Conservation (phyloP, 2,113 vertebrate species). For the Egretta garzetta region DNA sequence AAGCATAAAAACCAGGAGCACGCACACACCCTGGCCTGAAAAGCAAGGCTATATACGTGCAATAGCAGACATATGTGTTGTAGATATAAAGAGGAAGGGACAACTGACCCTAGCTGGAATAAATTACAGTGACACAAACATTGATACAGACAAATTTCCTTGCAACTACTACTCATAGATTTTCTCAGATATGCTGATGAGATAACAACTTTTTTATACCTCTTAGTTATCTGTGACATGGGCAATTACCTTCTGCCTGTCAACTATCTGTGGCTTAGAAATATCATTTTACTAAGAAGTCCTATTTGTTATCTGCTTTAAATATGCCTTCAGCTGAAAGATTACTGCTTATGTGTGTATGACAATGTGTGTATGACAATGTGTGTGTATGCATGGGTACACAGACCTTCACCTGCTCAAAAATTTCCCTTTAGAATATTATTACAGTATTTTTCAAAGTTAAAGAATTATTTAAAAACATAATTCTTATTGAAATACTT, state of each 20-base stretch:
- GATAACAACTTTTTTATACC: background rate
- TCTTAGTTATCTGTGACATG: background rate
- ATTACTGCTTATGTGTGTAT: background rate
- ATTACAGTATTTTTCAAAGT: background rate
- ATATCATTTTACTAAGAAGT: background rate
- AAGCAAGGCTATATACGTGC: accelerated
- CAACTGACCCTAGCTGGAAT: background rate
- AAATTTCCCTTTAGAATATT: background rate
- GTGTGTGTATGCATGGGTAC: background rate
- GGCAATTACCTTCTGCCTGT: background rate
- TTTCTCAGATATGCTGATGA: background rate
- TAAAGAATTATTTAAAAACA: background rate
- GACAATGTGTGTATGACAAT: background rate
- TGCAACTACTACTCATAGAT: background rate
- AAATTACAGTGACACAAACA: background rate
- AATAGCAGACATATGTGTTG: background rate
- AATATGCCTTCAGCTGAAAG: background rate
- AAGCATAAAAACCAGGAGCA: background rate
- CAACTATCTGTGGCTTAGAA: background rate
- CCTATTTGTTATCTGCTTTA: background rate
- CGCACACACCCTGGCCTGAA: background rate
- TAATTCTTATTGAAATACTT: background rate
- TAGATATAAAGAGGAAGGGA: background rate
- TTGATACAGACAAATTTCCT: background rate
- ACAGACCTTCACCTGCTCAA: background rate